Base-by-base conservation (phyloP, 2,797 vertebrate genomes). In the Emydoidea blandingii region DNA sequence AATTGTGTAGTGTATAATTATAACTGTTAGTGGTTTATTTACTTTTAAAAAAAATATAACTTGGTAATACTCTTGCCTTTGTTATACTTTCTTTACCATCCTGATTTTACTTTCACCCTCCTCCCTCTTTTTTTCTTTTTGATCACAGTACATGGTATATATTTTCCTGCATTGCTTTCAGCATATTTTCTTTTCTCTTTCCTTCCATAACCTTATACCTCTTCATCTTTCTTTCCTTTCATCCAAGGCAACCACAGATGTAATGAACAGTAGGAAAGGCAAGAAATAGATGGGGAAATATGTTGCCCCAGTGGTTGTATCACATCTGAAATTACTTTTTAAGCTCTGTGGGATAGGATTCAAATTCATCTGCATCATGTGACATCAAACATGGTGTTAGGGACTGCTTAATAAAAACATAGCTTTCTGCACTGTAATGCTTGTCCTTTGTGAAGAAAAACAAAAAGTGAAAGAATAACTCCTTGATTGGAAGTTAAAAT, bases 1-100 rank as follows among this genome's bases (percentile, higher is more conserved):
- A 56, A 0, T 49, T 4, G 53, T 21, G 8, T 1, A 52, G 53
- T 10, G 8, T 1, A 56, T 15, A 84, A 54, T 4, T 47, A 18
- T 47, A 93, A 86, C 12, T 25, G 3, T 3, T 44, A 7, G 2
- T 54, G 54, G 54, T 23, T 5, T 79, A 56, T 37, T 86, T 62
- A 62, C 15, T 31, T 34, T 34, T 4, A 4, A 34, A 31, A 62
- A 59, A 59, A 8, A 62, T 7, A 62, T 16, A 62, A 34, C 59
- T 62, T 49, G 25, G 57, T 37, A 89, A 3, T 27, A 85, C 25
- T 50, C n/a, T 85, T 79, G 59, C 9, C 83, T 56, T 92, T 78
- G 5, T 25, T 52, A 19, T 10, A 86, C 2, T 4, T 85, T 89
- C 12, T 15, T 52, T 88, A 84, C 16, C 47, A 65, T 47, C 14